Evolutionary conservation across 2,888 invertebrate species (phyloP).

Genomic region (Perdita meconis): DNA sequence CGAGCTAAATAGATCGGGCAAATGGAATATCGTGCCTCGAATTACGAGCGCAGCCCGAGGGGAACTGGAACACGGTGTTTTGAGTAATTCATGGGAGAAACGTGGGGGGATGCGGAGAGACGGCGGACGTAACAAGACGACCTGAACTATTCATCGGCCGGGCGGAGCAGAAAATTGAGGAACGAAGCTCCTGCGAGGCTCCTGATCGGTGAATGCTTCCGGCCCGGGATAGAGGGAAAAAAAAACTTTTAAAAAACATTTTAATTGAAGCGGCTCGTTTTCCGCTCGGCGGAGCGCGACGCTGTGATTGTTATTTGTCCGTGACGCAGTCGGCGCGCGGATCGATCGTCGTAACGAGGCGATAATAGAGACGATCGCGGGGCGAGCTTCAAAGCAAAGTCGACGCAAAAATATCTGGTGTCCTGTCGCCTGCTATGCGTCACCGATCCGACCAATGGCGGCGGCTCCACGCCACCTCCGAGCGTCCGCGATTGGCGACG

Average conservation of each 20-base stretch:
- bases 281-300: constrained; percentile 8
- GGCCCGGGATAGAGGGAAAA: too few species aligned
- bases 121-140: constrained; percentile 2
- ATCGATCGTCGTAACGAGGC: constrained; percentile 8
- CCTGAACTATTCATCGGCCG: background rate
- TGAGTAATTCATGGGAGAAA: constrained; percentile 8
- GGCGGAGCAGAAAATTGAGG: background rate
- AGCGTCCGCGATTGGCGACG: too few species aligned
- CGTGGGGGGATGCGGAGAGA: background rate
- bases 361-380: constrained; percentile 6
- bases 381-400: background rate
- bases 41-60: background rate
- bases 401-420: too few species aligned
- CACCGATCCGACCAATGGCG: too few species aligned
- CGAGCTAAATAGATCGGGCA: background rate
- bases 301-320: background rate
- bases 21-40: constrained; percentile 8
- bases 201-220: too few species aligned
- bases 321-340: background rate
- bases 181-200: background rate
- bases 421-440: too few species aligned
- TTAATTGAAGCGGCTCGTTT: constrained; percentile 13
- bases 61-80: background rate
- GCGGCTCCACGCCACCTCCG: too few species aligned
- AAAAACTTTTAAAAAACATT: constrained; percentile 1